Base-by-base conservation (phyloP, 30 jellyfish, hydroid and myxozoan genomes). In the Mastigias papua region DNA sequence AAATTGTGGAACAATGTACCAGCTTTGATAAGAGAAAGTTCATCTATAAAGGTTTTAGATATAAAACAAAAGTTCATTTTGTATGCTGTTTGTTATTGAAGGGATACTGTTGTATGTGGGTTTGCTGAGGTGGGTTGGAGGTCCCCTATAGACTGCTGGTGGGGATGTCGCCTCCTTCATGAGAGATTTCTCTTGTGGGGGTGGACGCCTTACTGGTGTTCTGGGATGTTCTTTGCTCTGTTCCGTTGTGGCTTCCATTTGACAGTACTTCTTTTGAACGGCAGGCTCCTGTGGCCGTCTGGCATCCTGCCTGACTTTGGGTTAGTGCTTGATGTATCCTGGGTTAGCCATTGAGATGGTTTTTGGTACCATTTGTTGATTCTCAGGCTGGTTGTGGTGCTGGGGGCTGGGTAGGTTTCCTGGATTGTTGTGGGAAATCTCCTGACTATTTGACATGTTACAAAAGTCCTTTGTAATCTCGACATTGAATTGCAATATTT, bases 121-220 rank as follows among this genome's bases (percentile, higher is more conserved):
- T 20, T 60, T 60, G 6, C 72, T 60, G 32, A 20, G 72, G 17
- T 60, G 72, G 72, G 15, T 60, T 60, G 72, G 72, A 27, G 72
- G 72, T 4, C 72, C 6, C 17, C 72, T 60, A 17, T 60, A 20
- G 72, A 20, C 17, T 60, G 72, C 72, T 60, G 72, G 32, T 60
- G 72, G 72, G 72, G 72, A 6, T 60, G 72, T 60, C 72, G 17
- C 17, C 72, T 17, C 33, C 72, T 37, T 11, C 54, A 60, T 60
- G 72, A 60, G 22, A 60, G 72, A 60, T 17, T 17, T 60, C 15
- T 60, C 22, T 6, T 6, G 22, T 3, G 22, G 72, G 32, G 32
- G 17, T 60, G 72, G 72, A 6, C 17, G 32, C 72, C 72, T 20
- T 60, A 17, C 7, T 60, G 22, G 72, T 60, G 17, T 60, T 60